phyloP scores from a whole-genome alignment of 2,113 vertebrate genomes.

The Burhinus oedicnemus region DNA sequence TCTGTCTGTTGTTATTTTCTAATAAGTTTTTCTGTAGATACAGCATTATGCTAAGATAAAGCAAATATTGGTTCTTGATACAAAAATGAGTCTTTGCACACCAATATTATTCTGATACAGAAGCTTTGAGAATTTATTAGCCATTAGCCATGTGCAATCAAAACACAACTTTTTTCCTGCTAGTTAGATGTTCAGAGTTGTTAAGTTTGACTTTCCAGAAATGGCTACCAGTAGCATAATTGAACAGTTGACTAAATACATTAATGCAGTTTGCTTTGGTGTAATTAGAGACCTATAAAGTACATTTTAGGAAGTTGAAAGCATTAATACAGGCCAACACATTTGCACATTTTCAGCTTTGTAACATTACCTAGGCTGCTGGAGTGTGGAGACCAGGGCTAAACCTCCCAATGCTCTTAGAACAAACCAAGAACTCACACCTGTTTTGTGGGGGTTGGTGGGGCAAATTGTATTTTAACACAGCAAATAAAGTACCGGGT shows the following conservation, averaged over 20 bases:
- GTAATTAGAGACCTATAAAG: neutral
- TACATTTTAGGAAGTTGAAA: neutral
- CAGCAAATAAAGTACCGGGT: neutral
- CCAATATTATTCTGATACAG: neutral
- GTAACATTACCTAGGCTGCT: neutral
- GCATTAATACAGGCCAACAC: neutral
- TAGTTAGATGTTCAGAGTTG: neutral
- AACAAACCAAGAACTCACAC: neutral
- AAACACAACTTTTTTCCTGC: neutral
- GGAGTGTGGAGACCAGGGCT: neutral
- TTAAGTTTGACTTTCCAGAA: constrained; percentile 40
- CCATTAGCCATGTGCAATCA: neutral
- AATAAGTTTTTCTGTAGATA: neutral
- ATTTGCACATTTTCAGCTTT: neutral
- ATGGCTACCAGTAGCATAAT: constrained; percentile 12
- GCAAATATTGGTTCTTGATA: constrained; percentile 21
- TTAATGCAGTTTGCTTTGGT: neutral
- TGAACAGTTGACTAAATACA: constrained; percentile 18
- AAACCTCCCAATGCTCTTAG: neutral
- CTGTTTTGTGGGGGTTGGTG: neutral
- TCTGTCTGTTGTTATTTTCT: neutral
- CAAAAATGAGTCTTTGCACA: neutral
- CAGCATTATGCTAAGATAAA: neutral
- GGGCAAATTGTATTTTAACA: neutral
- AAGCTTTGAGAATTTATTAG: neutral